A percentile compares a stretch with the other conserved stretches of the same genome.
Conservation (phyloP, 1,140 invertebrate genomes). For the Tribolium madens region DNA sequence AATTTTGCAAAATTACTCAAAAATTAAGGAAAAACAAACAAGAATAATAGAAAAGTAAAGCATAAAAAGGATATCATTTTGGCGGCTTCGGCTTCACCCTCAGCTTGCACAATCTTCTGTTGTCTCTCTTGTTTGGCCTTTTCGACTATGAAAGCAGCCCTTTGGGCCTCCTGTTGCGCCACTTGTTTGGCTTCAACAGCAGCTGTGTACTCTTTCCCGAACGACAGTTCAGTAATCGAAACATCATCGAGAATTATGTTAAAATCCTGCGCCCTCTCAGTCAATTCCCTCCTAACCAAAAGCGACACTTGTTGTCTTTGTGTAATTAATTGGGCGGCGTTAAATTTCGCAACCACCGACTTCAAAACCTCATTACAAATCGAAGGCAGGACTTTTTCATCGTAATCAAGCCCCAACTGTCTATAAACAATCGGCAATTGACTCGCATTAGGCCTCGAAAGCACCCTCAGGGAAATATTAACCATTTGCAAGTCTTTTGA, state of each 20-base stretch:
- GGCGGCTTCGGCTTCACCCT: conserved; percentile 99
- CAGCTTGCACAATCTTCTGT: conserved; percentile 99
- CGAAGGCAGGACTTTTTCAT: conserved; percentile 94
- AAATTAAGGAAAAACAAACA: conserved; percentile 39
- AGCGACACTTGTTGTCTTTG: conserved; percentile 96
- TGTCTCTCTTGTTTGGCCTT: conserved; percentile 97
- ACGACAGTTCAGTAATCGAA: conserved; percentile 98
- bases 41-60: conserved; percentile 5
- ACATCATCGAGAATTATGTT: conserved; percentile 99
- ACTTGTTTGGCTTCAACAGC: conserved; percentile 99
- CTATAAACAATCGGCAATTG: conserved; percentile 90
- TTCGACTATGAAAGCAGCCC: conserved; percentile 98
- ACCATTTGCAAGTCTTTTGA: conserved; percentile 99
- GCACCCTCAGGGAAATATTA: conserved; percentile 96
- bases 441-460: conserved; percentile 90
- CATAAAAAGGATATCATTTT: conserved; percentile 91
- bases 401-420: conserved; percentile 88
- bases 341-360: conserved; percentile 99
- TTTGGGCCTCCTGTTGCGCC: conserved; percentile 98
- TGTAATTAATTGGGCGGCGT: conserved; percentile 99
- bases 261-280: conserved; percentile 97
- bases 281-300: conserved; percentile 92
- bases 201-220: conserved; percentile 99
- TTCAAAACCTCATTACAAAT: conserved; percentile 99
- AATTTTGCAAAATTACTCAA: conserved; percentile 20